Evolutionary conservation across 2,113 vertebrate genomes (phyloP).

Genomic region (Brachirus orientalis): DNA sequence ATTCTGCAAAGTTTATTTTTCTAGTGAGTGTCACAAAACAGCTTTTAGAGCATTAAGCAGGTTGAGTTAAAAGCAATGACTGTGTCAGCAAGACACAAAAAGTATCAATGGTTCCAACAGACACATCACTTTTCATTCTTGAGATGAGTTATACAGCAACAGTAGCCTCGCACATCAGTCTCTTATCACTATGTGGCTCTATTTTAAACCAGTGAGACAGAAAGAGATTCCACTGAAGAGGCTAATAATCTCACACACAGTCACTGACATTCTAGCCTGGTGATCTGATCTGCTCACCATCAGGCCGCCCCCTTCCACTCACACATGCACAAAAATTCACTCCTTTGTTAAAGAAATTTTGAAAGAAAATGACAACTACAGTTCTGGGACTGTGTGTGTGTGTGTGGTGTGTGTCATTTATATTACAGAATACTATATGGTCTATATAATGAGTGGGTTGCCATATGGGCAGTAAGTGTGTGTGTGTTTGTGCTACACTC

Average conservation of each 20-base stretch:
- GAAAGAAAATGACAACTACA: background rate
- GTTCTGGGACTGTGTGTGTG: conserved; percentile 18
- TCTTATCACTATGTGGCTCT: conserved; percentile 29
- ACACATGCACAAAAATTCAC: background rate
- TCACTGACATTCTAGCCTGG: background rate
- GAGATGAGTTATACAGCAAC: conserved; percentile 45
- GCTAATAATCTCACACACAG: conserved; percentile 47
- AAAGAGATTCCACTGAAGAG: conserved; percentile 39
- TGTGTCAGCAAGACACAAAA: background rate
- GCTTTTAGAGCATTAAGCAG: conserved; percentile 6
- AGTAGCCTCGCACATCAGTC: conserved; percentile 25
- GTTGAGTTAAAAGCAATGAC: conserved; percentile 20
- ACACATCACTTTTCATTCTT: conserved; percentile 52
- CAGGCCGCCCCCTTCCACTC: background rate
- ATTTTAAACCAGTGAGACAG: conserved; percentile 49
- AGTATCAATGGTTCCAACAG: conserved; percentile 3
- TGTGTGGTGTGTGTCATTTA: conserved; percentile 32
- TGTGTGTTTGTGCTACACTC: conserved; percentile 13
- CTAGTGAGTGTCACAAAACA: conserved; percentile 21
- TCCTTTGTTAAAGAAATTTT: no score
- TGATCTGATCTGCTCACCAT: no score
- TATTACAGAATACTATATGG: conserved; percentile 30
- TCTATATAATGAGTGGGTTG: no score
- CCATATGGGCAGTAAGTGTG: conserved; percentile 43
- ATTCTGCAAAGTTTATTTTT: background rate